These are phyloP conservation scores for Drosophila infuscata DNA, from an alignment of 2,888 invertebrate species.

Conservation along the genomic window DNA sequence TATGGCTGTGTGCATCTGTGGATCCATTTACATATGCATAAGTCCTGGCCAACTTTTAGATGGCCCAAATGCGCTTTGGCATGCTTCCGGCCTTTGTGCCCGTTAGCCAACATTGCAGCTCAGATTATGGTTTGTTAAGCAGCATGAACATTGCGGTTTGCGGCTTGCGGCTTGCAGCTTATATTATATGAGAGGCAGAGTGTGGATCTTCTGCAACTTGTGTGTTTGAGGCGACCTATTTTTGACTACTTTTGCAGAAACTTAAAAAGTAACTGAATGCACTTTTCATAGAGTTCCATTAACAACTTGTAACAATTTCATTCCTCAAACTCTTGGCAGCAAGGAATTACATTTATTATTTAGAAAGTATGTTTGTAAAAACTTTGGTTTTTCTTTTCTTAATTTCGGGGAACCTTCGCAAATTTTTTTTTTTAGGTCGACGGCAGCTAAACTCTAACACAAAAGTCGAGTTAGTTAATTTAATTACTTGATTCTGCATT, in stretches of 20 bases:
- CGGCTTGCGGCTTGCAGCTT: slow-evolving; percentile 11
- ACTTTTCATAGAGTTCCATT: background rate
- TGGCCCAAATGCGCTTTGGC: slow-evolving; percentile 51
- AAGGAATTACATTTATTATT: background rate
- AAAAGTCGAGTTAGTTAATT: background rate
- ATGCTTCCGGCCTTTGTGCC: slow-evolving; percentile 41
- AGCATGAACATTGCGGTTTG: slow-evolving; percentile 38
- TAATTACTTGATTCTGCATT: background rate
- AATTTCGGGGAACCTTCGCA: background rate
- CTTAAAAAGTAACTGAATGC: background rate
- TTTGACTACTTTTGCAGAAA: background rate
- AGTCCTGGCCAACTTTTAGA: slow-evolving; percentile 11
- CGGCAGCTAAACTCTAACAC: background rate
- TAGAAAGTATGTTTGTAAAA: background rate
- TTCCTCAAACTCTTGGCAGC: background rate
- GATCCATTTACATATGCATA: slow-evolving; percentile 14
- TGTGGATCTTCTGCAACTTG: background rate
- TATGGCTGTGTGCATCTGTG: slow-evolving; percentile 16
- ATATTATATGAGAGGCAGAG: background rate
- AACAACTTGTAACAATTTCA: background rate
- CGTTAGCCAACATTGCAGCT: slow-evolving; percentile 38
- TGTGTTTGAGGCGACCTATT: background rate
- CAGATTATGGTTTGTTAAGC: slow-evolving; percentile 21
- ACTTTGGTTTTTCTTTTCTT: background rate
- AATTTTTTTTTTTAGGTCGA: background rate